These are phyloP conservation scores for Eristalis tenax DNA, from an alignment of 2,888 invertebrate genomes.

Conservation along the genomic window DNA sequence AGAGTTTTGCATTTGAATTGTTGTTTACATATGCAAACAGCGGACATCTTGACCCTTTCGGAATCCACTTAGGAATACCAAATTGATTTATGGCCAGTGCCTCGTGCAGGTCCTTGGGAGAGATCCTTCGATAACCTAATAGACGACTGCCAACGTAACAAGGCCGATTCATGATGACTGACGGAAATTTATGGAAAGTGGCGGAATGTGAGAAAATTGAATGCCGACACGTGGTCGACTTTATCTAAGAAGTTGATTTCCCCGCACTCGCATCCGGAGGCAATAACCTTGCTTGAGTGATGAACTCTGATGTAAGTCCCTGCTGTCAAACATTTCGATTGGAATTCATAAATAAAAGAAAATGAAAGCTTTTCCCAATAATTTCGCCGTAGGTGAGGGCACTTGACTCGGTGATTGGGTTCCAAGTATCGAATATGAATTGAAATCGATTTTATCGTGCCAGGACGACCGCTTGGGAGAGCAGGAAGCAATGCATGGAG, in stretches of 20 bases:
- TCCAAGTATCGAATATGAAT: conserved; percentile 8
- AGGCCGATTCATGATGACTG: not conserved
- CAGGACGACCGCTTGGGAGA: not conserved
- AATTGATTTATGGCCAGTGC: not conserved
- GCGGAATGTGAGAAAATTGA: not conserved
- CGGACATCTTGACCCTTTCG: not conserved
- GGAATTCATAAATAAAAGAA: not conserved
- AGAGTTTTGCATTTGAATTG: not conserved
- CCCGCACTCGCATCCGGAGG: not conserved
- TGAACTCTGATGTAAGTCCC: not conserved
- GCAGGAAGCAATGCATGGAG: not conserved
- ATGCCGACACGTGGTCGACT: not conserved
- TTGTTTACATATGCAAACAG: not conserved
- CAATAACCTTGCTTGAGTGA: not conserved
- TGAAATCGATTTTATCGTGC: not conserved
- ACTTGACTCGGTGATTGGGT: conserved; percentile 1
- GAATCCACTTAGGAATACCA: not conserved
- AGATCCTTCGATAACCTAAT: not conserved
- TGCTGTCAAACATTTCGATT: not conserved
- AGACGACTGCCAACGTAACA: not conserved
- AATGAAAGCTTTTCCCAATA: not conserved
- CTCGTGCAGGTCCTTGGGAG: not conserved
- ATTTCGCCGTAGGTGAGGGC: not conserved
- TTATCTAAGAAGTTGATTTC: not conserved
- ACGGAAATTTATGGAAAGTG: not conserved